Percentiles rank a stretch among this genome's conserved stretches.
phyloP scores from a whole-genome alignment of 2,888 invertebrate species.

The Panzeria rudis region DNA sequence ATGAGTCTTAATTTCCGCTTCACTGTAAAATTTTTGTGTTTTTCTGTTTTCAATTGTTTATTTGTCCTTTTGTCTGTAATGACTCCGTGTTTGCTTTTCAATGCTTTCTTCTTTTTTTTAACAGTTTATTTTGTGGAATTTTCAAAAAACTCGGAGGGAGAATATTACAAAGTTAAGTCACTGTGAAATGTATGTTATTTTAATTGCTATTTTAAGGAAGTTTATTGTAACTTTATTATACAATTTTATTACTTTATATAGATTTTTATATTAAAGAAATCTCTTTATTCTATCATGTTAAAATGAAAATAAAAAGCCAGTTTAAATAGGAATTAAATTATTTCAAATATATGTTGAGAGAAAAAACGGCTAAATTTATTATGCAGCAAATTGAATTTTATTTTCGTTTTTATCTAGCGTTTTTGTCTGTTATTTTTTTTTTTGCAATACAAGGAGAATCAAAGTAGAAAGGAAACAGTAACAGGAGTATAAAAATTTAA shows the following conservation, averaged over 20 bases:
- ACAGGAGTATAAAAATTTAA: no score
- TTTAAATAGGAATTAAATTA: conserved; percentile 6
- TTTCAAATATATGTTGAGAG: neutral
- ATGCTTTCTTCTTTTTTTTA: conserved; percentile 5
- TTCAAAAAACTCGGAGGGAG: neutral
- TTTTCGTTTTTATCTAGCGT: neutral
- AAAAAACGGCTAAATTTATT: conserved; percentile 38
- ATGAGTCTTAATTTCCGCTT: conserved; percentile 58
- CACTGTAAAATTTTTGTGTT: conserved; percentile 70
- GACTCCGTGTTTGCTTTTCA: neutral
- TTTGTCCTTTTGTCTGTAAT: conserved; percentile 2
- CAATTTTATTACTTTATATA: conserved; percentile 20
- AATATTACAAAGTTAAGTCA: conserved; percentile 3
- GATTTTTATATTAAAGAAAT: conserved; percentile 7
- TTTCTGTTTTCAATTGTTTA: conserved; percentile 13
- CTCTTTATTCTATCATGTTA: neutral
- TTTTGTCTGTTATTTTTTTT: neutral
- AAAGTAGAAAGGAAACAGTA: no score
- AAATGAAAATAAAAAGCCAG: neutral
- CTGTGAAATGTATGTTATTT: conserved; percentile 57
- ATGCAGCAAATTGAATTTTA: conserved; percentile 51
- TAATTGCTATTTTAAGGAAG: conserved; percentile 60
- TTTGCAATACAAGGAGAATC: neutral
- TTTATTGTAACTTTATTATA: conserved; percentile 48
- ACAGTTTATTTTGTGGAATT: neutral